Evolutionary conservation across 2,113 vertebrate genomes (phyloP).

Genomic region (Hippocampus comes): DNA sequence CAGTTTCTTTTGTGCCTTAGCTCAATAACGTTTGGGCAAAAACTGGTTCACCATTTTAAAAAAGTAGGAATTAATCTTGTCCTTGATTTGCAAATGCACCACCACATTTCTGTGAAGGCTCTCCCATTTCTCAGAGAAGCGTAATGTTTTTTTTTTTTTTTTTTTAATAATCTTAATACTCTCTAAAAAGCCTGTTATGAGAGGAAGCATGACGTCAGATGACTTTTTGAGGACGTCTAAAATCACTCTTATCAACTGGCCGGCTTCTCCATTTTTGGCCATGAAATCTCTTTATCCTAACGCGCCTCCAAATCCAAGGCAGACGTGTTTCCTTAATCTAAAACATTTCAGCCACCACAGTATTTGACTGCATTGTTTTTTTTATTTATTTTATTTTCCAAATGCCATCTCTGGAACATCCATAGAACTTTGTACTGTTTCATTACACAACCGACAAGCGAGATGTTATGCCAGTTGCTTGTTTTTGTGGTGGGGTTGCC

Average conservation of each 20-base stretch:
- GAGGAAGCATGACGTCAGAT: slow-evolving; percentile 2
- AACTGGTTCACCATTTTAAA: too few species aligned
- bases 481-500: background rate
- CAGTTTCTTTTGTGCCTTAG: too few species aligned
- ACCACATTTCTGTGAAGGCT: background rate
- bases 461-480: slow-evolving; percentile 13
- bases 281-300: slow-evolving; percentile 41
- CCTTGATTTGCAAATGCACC: too few species aligned
- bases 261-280: slow-evolving; percentile 11
- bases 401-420: slow-evolving; percentile 38
- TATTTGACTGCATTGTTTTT: slow-evolving; percentile 14
- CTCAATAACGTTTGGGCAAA: too few species aligned
- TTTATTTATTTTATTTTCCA: background rate
- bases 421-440: background rate
- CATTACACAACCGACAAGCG: slow-evolving; percentile 14
- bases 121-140: background rate
- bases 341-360: slow-evolving; percentile 5
- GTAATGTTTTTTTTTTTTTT: too few species aligned
- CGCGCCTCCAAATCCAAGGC: slow-evolving; percentile 26
- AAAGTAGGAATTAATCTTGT: too few species aligned
- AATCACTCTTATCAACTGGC: slow-evolving; percentile 21
- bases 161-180: background rate
- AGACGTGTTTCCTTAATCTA: slow-evolving; percentile 21
- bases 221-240: slow-evolving; percentile 9
- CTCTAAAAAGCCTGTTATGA: slow-evolving; percentile 25